A percentile compares a stretch with the other conserved stretches of the same genome.
phyloP scores from a whole-genome alignment of 2,888 invertebrate species.

The Vesta saturnalis region DNA sequence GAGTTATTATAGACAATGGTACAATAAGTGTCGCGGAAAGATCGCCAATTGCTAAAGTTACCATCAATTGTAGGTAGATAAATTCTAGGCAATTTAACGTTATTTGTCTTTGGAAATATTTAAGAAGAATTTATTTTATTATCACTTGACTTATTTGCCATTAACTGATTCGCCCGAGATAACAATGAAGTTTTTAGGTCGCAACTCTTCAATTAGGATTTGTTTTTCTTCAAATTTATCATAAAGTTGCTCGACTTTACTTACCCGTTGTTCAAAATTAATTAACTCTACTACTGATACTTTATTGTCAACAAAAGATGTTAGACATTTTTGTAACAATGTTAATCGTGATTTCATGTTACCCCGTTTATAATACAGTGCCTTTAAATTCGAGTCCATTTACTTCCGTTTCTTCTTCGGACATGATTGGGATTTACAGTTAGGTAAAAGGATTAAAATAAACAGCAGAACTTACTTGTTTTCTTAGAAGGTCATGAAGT shows the following conservation, averaged over 20 bases:
- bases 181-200: background rate
- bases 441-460: background rate
- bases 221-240: too few species aligned
- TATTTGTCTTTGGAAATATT: background rate
- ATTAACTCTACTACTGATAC: background rate
- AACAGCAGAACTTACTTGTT: background rate
- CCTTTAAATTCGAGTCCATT: background rate
- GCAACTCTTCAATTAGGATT: background rate
- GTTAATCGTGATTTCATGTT: background rate
- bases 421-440: background rate
- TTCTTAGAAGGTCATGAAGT: background rate
- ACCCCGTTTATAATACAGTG: background rate
- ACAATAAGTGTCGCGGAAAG: background rate
- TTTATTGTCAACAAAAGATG: background rate
- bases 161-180: background rate
- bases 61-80: background rate
- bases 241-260: background rate
- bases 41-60: background rate
- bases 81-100: too few species aligned
- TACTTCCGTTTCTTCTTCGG: background rate
- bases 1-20: background rate
- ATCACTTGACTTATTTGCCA: background rate
- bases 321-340: background rate
- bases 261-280: background rate
- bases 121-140: background rate